phyloP scores from a whole-genome alignment of 2,113 vertebrate genomes.

The Pelecanoides urinatrix region DNA sequence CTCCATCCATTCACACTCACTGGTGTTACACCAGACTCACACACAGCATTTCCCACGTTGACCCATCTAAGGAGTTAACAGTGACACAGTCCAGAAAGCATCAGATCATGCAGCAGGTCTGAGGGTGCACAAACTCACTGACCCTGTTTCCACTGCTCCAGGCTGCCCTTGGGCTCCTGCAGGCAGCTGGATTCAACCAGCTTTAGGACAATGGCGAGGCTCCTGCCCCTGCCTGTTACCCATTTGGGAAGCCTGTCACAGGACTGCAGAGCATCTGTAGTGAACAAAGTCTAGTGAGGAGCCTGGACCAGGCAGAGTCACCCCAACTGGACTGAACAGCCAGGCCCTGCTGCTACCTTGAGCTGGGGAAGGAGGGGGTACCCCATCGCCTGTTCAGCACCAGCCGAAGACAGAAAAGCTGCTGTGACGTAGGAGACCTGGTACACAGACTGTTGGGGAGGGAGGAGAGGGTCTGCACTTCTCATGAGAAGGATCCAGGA shows the following conservation, averaged over 20 bases:
- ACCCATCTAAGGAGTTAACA: neutral
- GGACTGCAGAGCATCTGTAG: neutral
- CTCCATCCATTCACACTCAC: neutral
- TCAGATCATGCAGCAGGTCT: neutral
- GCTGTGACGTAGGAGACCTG: neutral
- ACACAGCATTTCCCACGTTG: neutral
- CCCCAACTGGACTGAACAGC: neutral
- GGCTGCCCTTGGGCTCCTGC: neutral
- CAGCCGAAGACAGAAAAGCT: neutral
- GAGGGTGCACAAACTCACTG: neutral
- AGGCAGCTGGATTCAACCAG: neutral
- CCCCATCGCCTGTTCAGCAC: neutral
- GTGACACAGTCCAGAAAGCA: neutral
- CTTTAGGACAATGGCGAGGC: neutral
- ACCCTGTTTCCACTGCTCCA: neutral
- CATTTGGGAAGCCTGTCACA: neutral
- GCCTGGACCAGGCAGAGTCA: neutral
- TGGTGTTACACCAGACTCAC: neutral
- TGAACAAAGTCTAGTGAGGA: neutral
- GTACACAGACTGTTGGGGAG: accelerated
- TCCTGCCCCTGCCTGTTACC: neutral
- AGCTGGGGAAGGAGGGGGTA: neutral
- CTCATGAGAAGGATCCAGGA: neutral
- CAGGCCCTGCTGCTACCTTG: neutral
- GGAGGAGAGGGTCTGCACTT: neutral